phyloP scores from a whole-genome alignment of 2,113 vertebrate genomes.

The Etheostoma spectabile region DNA sequence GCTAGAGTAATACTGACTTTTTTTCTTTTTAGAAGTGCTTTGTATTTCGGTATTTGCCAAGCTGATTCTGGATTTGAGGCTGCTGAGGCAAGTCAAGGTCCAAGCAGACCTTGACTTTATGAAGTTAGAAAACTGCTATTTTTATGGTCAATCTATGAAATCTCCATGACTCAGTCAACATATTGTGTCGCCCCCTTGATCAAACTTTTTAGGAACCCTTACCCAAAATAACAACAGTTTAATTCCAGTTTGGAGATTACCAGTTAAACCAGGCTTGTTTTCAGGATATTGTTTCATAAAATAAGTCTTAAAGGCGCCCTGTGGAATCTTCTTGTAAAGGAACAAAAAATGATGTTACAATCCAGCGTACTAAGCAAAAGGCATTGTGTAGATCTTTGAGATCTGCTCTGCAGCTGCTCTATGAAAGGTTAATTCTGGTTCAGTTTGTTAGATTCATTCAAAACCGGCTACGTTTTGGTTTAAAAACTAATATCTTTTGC shows the following conservation, averaged over 20 bases:
- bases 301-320: no score
- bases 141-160: background rate
- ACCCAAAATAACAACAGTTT: no score
- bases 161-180: background rate
- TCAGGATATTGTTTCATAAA: no score
- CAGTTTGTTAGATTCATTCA: no score
- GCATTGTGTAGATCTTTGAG: no score
- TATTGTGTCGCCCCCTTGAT: background rate
- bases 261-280: background rate
- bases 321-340: no score
- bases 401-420: background rate
- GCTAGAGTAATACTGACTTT: background rate
- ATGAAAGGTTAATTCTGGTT: background rate
- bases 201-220: background rate
- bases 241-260: no score
- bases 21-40: background rate
- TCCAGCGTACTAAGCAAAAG: no score
- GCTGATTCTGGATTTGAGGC: background rate
- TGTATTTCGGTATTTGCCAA: background rate
- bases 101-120: background rate
- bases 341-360: no score
- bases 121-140: background rate
- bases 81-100: background rate
- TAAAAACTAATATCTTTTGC: no score
- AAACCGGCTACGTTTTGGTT: no score